Conservation (phyloP, 1,140 invertebrate genomes). For the Temnothorax longispinosus region DNA sequence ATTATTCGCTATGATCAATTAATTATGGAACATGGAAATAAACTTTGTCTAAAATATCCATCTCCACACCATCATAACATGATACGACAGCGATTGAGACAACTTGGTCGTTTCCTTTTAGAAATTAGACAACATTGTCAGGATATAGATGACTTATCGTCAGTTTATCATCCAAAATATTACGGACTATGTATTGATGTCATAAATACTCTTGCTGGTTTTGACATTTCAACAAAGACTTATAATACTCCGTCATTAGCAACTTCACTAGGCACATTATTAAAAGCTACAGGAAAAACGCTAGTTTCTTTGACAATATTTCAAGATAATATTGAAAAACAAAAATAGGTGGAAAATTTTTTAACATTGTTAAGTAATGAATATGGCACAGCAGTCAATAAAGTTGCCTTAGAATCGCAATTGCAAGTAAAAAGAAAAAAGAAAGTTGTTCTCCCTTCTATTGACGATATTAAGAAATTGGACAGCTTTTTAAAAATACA, state of each 20-base stretch:
- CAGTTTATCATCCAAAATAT: slow-evolving; percentile 61
- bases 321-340: not conserved
- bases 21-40: slow-evolving; percentile 39
- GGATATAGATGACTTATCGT: slow-evolving; percentile 51
- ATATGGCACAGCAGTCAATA: not conserved
- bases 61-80: slow-evolving; percentile 53
- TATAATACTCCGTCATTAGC: slow-evolving; percentile 20
- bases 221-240: slow-evolving; percentile 10
- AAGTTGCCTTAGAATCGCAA: not conserved
- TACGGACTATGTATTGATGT: slow-evolving; percentile 45
- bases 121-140: slow-evolving; percentile 79
- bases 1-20: slow-evolving; percentile 50
- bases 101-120: slow-evolving; percentile 54
- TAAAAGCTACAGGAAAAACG: slow-evolving; percentile 25
- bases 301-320: slow-evolving; percentile 18
- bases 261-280: not conserved
- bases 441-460: slow-evolving; percentile 2
- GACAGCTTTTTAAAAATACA: slow-evolving; percentile 4
- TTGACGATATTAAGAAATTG: slow-evolving; percentile 6
- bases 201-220: slow-evolving; percentile 12
- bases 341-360: slow-evolving; percentile 3
- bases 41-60: slow-evolving; percentile 45
- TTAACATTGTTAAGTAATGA: slow-evolving; percentile 21
- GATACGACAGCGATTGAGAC: slow-evolving; percentile 55
- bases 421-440: not conserved